phyloP scores from a whole-genome alignment of 2,113 vertebrate genomes.

The Ammodytes dubius region DNA sequence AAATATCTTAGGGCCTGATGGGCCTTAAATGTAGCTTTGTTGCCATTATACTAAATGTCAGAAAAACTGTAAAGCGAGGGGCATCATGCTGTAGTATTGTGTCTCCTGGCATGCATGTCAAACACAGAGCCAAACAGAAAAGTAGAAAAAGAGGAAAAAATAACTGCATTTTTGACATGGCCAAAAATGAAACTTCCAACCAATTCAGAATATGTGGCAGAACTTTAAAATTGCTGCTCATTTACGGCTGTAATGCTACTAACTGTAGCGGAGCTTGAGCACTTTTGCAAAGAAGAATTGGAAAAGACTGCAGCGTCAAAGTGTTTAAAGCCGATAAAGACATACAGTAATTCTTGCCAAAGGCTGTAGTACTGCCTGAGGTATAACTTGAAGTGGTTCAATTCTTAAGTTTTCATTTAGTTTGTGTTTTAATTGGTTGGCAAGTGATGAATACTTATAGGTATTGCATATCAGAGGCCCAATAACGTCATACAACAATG shows the following conservation, averaged over 20 bases:
- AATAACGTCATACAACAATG: not conserved
- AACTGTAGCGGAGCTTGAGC: not conserved
- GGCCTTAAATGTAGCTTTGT: not conserved
- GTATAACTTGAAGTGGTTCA: not conserved
- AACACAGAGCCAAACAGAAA: not conserved
- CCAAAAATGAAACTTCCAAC: not conserved
- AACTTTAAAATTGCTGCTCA: not conserved
- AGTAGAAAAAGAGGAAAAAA: not conserved
- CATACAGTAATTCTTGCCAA: not conserved
- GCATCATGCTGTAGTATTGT: not conserved
- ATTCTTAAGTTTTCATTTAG: not conserved
- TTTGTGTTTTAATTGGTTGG: not conserved
- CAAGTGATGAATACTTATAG: not conserved
- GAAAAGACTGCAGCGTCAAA: not conserved
- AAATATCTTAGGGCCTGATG: not conserved
- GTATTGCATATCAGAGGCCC: not conserved
- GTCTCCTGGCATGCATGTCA: not conserved
- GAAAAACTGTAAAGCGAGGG: not conserved
- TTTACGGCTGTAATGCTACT: not conserved
- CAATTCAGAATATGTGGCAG: not conserved
- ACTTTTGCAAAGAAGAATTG: not conserved
- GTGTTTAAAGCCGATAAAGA: not conserved
- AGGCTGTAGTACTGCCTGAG: not conserved
- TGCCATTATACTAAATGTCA: not conserved
- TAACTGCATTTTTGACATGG: not conserved